These are phyloP conservation scores for Alaudala cheleensis DNA, from an alignment of 2,113 vertebrate genomes.

Conservation along the genomic window DNA sequence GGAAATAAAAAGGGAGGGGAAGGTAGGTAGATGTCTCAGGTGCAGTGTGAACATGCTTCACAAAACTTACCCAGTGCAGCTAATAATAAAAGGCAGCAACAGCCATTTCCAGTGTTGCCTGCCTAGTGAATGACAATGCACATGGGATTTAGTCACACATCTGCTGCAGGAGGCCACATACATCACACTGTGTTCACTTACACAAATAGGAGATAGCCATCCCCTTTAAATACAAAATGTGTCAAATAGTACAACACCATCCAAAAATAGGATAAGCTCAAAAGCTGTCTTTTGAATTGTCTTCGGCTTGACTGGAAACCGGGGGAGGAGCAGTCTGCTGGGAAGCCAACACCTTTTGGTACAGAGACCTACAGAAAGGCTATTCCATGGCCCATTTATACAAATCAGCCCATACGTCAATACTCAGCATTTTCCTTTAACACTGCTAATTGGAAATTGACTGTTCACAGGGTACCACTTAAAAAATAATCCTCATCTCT, in stretches of 20 bases:
- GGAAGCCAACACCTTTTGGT: neutral
- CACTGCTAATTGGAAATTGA: neutral
- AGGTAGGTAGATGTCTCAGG: neutral
- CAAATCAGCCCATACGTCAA: neutral
- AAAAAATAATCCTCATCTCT: neutral
- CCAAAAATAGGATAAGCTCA: neutral
- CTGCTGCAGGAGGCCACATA: neutral
- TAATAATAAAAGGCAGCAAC: neutral
- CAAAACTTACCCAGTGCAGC: neutral
- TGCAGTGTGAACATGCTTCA: neutral
- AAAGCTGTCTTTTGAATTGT: neutral
- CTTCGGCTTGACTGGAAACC: neutral
- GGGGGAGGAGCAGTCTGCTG: neutral
- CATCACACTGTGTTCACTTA: neutral
- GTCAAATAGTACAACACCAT: neutral
- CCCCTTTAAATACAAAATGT: neutral
- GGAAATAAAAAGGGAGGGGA: neutral
- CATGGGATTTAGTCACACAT: neutral
- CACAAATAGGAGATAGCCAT: neutral
- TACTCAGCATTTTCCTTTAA: neutral
- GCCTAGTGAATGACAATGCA: rapidly evolving
- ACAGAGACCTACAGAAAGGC: neutral
- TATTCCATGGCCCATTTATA: neutral
- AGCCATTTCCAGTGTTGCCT: neutral
- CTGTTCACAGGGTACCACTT: neutral